Conservation (phyloP, 2,888 invertebrate species). For the Unio pictorum region DNA sequence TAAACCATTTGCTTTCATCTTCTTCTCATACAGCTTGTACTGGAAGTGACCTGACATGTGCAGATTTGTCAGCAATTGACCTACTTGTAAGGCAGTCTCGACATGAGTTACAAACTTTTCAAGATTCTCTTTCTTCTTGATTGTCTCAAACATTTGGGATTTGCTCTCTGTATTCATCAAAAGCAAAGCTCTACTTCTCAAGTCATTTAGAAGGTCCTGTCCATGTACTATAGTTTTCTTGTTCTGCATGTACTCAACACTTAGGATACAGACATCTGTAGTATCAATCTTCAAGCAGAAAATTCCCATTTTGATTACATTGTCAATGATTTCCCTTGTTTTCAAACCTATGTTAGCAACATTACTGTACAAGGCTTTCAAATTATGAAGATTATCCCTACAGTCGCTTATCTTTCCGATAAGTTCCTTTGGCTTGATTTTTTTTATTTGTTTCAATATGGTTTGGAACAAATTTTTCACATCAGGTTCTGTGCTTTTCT, state of each 20-base stretch:
- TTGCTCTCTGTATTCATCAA: slow-evolving; percentile 24
- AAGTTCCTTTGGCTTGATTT: slow-evolving; percentile 12
- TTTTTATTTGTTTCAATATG: slow-evolving; percentile 14
- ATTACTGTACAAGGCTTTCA: slow-evolving; percentile 37
- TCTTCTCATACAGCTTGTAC: no score
- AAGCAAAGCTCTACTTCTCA: slow-evolving; percentile 40
- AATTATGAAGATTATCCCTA: slow-evolving; percentile 31
- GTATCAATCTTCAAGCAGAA: slow-evolving; percentile 25
- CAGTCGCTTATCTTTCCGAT: slow-evolving; percentile 35
- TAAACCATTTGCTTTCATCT: slow-evolving; percentile 5
- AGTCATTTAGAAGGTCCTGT: slow-evolving; percentile 20
- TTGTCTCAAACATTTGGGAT: not conserved
- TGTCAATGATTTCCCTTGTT: slow-evolving; percentile 39
- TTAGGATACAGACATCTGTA: slow-evolving; percentile 7
- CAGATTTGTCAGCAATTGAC: slow-evolving; percentile 3
- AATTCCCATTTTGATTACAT: slow-evolving; percentile 24
- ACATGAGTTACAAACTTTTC: slow-evolving; percentile 13
- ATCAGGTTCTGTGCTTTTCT: slow-evolving; percentile 3
- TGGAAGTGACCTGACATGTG: no score
- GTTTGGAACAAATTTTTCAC: not conserved
- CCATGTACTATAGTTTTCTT: slow-evolving; percentile 12
- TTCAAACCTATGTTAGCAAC: slow-evolving; percentile 44
- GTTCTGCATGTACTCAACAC: slow-evolving; percentile 20
- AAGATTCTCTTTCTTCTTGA: not conserved
- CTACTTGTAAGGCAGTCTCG: slow-evolving; percentile 15